These are phyloP conservation scores for Melinaea menophilus DNA, from an alignment of 2,888 invertebrate species.

Conservation along the genomic window DNA sequence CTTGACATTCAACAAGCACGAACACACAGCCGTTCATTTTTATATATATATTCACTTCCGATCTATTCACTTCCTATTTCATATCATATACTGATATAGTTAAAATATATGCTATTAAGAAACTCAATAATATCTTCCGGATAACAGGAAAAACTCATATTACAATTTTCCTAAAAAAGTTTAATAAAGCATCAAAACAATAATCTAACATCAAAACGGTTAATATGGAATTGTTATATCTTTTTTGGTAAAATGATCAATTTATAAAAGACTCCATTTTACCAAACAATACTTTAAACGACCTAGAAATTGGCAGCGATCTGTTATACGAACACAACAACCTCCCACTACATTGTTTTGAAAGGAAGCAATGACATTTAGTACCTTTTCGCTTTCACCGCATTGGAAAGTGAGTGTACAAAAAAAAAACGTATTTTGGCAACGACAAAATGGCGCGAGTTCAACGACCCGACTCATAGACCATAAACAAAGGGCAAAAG, in stretches of 20 bases:
- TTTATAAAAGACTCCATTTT: slow-evolving; percentile 4
- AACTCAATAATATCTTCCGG: slow-evolving; percentile 19
- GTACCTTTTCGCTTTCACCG: slow-evolving; percentile 76
- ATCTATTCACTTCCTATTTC: slow-evolving; percentile 63
- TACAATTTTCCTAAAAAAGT: too few relatives aligned
- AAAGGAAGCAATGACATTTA: slow-evolving; percentile 75
- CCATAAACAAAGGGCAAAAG: slow-evolving; percentile 69
- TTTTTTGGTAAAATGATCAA: not conserved
- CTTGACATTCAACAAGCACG: slow-evolving; percentile 73
- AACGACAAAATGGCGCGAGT: slow-evolving; percentile 66
- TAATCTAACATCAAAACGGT: too few relatives aligned
- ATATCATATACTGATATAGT: slow-evolving; percentile 32
- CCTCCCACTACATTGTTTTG: slow-evolving; percentile 72
- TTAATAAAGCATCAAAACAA: too few relatives aligned
- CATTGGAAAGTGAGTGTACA: slow-evolving; percentile 78
- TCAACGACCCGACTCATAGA: slow-evolving; percentile 67
- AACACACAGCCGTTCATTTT: slow-evolving; percentile 66
- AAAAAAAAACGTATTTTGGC: slow-evolving; percentile 77
- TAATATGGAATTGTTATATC: too few relatives aligned
- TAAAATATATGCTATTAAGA: slow-evolving; percentile 15
- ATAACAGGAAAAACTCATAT: not conserved
- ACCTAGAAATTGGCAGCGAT: slow-evolving; percentile 46
- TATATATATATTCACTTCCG: slow-evolving; percentile 65
- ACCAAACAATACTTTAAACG: slow-evolving; percentile 53
- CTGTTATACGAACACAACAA: slow-evolving; percentile 58